Percentiles rank a stretch among this genome's conserved stretches.
Evolutionary conservation across 2,888 invertebrate genomes (phyloP).

Genomic region (Anticlea derivata): DNA sequence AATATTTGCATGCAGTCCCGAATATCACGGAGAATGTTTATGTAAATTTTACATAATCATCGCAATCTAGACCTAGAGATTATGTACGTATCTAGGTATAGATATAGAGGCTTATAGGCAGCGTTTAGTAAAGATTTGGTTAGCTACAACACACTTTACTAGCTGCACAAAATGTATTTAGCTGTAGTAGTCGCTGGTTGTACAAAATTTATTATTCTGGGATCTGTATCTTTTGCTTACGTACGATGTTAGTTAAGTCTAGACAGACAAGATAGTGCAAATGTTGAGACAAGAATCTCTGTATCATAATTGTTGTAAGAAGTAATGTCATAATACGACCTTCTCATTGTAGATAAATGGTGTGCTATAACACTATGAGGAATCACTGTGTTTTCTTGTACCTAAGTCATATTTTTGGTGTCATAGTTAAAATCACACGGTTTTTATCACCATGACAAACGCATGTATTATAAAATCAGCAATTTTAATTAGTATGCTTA

Average conservation of each 20-base stretch:
- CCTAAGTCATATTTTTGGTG: background rate
- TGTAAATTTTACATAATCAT: background rate
- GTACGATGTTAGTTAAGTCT: background rate
- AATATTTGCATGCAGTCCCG: too few species aligned
- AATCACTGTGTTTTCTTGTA: background rate
- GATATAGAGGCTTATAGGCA: background rate
- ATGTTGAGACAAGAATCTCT: slow-evolving; percentile 3
- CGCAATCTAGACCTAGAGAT: slow-evolving; percentile 1
- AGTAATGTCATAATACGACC: background rate
- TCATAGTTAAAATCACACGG: background rate
- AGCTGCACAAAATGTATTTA: too few species aligned
- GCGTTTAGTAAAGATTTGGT: slow-evolving; percentile 1
- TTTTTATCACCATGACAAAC: background rate
- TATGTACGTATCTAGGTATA: background rate
- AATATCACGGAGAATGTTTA: too few species aligned
- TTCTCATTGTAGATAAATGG: too few species aligned
- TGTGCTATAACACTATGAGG: too few species aligned
- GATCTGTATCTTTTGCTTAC: background rate
- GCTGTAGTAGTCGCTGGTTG: too few species aligned
- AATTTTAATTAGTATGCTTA: slow-evolving; percentile 43
- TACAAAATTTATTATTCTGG: background rate
- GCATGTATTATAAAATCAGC: slow-evolving; percentile 40
- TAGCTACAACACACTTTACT: background rate
- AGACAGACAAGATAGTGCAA: slow-evolving; percentile 1
- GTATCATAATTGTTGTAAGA: background rate